Evolutionary conservation across 2,888 invertebrate species (phyloP).

Genomic region (Sinelater perroti): DNA sequence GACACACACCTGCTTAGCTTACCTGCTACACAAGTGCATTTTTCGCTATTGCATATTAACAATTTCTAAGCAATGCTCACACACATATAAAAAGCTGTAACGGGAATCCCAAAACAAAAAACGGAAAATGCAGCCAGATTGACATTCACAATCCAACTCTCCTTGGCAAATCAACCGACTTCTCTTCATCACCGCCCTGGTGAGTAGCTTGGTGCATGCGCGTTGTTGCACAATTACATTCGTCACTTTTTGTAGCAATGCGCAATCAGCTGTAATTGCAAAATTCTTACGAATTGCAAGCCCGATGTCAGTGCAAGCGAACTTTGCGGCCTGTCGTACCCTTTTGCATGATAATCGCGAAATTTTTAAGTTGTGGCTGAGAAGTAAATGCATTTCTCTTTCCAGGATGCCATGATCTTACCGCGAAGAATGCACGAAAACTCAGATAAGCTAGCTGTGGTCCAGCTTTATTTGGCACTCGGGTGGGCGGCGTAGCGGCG

Average conservation of each 20-base stretch:
- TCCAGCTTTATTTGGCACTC: conserved; percentile 32
- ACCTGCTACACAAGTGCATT: no score
- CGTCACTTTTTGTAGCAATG: not conserved
- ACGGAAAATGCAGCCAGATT: conserved; percentile 2
- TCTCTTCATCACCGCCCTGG: not conserved
- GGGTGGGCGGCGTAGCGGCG: conserved; percentile 17
- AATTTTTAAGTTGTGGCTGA: not conserved
- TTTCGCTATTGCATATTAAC: no score
- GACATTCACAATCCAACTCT: conserved; percentile 3
- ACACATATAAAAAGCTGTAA: not conserved
- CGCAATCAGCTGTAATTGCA: conserved; percentile 15
- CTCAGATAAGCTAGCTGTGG: conserved; percentile 20
- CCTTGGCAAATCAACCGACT: conserved; percentile 8
- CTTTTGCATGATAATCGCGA: conserved; percentile 10
- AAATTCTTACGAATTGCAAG: conserved; percentile 7
- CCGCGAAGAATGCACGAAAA: no score
- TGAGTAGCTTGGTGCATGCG: no score
- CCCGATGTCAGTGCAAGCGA: conserved; percentile 8
- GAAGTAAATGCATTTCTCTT: not conserved
- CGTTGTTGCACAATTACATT: conserved; percentile 9
- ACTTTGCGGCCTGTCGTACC: conserved; percentile 1
- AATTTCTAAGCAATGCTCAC: not conserved
- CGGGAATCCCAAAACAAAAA: not conserved
- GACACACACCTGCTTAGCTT: no score
- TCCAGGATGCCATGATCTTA: no score